Conservation (phyloP, 2,888 invertebrate genomes). For the Nematopogon swammerdamellus region DNA sequence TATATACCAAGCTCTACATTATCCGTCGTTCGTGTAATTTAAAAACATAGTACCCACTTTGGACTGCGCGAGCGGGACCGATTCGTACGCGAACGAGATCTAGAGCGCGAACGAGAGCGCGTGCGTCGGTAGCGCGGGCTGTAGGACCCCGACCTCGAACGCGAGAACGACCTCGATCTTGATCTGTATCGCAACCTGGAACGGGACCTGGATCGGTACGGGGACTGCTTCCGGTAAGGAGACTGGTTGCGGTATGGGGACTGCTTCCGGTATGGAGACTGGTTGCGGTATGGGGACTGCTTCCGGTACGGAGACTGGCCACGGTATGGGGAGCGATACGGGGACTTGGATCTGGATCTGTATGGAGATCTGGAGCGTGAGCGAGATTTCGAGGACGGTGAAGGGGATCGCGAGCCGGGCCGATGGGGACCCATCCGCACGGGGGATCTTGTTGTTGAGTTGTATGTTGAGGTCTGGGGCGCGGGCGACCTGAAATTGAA, state of each 20-base stretch:
- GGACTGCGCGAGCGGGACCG: slow-evolving; percentile 28
- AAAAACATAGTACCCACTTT: slow-evolving; percentile 32
- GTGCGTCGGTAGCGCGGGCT: slow-evolving; percentile 24
- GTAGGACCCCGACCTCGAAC: slow-evolving; percentile 14
- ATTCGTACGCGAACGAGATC: slow-evolving; percentile 24
- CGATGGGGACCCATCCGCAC: slow-evolving; percentile 31
- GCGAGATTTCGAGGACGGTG: slow-evolving; percentile 9
- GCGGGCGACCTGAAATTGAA: slow-evolving; percentile 20
- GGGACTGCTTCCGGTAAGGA: no score
- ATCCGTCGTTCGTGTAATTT: no score
- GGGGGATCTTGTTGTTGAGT: slow-evolving; percentile 13
- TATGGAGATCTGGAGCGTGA: slow-evolving; percentile 6
- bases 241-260: no score
- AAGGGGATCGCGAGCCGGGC: slow-evolving; percentile 20
- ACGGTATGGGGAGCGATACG: no score
- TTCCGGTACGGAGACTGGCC: no score
- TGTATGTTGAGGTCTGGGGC: slow-evolving; percentile 17
- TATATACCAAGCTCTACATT: no score
- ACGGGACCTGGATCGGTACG: slow-evolving; percentile 20
- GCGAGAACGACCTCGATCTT: slow-evolving; percentile 16
- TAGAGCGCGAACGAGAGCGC: slow-evolving; percentile 24
- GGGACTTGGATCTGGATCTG: slow-evolving; percentile 17
- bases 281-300: no score
- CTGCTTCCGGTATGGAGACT: no score
- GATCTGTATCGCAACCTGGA: slow-evolving; percentile 19